Percentiles rank a stretch among this genome's conserved stretches.
phyloP scores from a whole-genome alignment of 2,113 vertebrate species.

The Bagarius yarrelli region DNA sequence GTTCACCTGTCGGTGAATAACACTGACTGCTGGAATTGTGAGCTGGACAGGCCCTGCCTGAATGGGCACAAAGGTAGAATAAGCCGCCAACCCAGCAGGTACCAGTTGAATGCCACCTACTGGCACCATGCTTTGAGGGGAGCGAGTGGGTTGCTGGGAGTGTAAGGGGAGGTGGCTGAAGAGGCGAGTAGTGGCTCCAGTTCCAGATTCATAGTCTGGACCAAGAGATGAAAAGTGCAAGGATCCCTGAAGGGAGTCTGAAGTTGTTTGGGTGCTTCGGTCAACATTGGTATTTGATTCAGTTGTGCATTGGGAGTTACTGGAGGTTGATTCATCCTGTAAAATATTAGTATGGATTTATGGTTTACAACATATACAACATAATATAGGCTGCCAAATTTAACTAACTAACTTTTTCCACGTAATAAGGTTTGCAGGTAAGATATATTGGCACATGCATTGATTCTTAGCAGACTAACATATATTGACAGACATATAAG shows the following conservation, averaged over 20 bases:
- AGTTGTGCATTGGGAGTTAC: conserved; percentile 23
- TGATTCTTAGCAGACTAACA: conserved; percentile 26
- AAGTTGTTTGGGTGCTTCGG: conserved; percentile 68
- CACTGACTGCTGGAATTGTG: conserved; percentile 85
- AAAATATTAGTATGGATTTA: conserved; percentile 23
- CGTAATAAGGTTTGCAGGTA: conserved; percentile 55
- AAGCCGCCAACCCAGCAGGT: conserved; percentile 82
- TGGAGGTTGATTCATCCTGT: conserved; percentile 35
- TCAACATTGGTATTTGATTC: conserved; percentile 55
- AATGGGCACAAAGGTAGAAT: conserved; percentile 92
- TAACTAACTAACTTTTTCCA: conserved; percentile 55
- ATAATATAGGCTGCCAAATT: not conserved
- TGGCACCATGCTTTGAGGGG: conserved; percentile 83
- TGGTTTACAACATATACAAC: conserved; percentile 2
- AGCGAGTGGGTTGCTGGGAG: conserved; percentile 83
- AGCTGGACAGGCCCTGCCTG: conserved; percentile 87
- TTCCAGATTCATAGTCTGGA: conserved; percentile 47
- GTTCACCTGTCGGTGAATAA: conserved; percentile 81
- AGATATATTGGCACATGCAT: conserved; percentile 55
- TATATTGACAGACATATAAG: conserved; percentile 20
- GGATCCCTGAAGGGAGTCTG: conserved; percentile 61
- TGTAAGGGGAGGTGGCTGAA: conserved; percentile 96
- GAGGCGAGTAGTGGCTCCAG: conserved; percentile 74
- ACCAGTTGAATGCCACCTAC: conserved; percentile 92
- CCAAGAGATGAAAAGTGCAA: conserved; percentile 58